These are phyloP conservation scores for Pachydiplax longipennis DNA, from an alignment of 2,888 invertebrate species.

Conservation along the genomic window DNA sequence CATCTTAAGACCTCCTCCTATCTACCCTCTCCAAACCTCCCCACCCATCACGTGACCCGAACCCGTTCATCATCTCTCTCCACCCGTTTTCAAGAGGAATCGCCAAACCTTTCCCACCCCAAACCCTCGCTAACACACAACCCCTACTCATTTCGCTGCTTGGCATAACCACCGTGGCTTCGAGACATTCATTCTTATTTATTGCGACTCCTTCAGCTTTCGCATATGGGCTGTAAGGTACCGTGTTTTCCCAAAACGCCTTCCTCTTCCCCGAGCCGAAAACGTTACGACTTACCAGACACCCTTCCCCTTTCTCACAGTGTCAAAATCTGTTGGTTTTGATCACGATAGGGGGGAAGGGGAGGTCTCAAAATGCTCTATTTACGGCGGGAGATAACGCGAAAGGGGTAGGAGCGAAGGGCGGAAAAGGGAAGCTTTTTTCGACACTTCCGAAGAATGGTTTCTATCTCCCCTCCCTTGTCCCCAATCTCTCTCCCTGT, in stretches of 20 bases:
- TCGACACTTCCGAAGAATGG: neutral
- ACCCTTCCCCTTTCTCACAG: neutral
- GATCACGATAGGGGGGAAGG: neutral
- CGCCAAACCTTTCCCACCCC: neutral
- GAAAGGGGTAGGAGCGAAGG: neutral
- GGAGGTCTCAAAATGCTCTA: neutral
- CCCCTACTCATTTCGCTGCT: conserved; percentile 1
- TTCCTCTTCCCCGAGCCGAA: neutral
- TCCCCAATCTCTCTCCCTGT: neutral
- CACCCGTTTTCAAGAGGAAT: neutral
- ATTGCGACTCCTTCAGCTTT: neutral
- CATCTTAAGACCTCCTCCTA: neutral
- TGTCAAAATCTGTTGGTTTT: conserved; percentile 1
- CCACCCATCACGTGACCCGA: neutral
- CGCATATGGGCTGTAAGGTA: neutral
- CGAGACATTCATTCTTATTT: neutral
- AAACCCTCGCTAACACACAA: neutral
- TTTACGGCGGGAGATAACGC: neutral
- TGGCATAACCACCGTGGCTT: neutral
- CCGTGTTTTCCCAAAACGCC: neutral
- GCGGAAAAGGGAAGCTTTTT: neutral
- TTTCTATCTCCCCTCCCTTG: neutral
- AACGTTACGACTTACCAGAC: neutral
- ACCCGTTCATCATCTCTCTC: neutral
- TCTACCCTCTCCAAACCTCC: neutral